Evolutionary conservation across 2,797 vertebrate genomes (phyloP), one percentile per base, ranked within the genome.

Genomic region (Lepilemur septentrionalis): DNA sequence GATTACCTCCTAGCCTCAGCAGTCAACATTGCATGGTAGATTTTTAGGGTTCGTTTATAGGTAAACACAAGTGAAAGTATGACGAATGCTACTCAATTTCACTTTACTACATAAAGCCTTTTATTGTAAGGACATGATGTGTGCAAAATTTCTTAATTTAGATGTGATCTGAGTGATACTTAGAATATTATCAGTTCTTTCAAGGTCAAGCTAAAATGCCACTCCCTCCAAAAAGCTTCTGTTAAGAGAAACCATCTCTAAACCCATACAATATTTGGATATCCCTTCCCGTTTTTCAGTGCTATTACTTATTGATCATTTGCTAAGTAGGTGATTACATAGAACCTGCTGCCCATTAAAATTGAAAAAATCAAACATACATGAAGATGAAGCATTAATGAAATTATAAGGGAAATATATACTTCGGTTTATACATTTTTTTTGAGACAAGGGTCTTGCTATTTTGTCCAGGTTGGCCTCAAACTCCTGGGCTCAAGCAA

Each of bases 121-220:
- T 89, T 94, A 63, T 76, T 67, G 72, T 78, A 43, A 96, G 70
- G 55, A 70, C 17, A 43, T 28, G 30, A 75, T 35, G 3, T 48
- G 32, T 79, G 57, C 5, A 72, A 52, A 92, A 85, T 88, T 80
- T 94, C 59, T 91, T 95, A 35, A 83, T 61, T 79, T 83, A n/a
- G 25, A 52, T 67, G 4, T 83, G 35, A 69, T 83, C 23, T 69
- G 43, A 90, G 32, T 35, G 50, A 82, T 55, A 10, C 32, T 81
- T 67, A 32, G 13, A 80, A 46, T 57, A 70, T 72, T 92, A 76
- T 15, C 23, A 48, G 46, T 81, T 95, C 59, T 84, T 87, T 79
- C 52, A 46, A 88, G 46, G 30, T 75, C 8, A 25, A n/a, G 9
- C 13, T 84, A 61, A 82, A 93, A 96, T 82, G 46, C 9, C 20